Evolutionary conservation across 2,797 vertebrate species (phyloP), one percentile per base, ranked within the genome.

Genomic region (Spea hammondii): DNA sequence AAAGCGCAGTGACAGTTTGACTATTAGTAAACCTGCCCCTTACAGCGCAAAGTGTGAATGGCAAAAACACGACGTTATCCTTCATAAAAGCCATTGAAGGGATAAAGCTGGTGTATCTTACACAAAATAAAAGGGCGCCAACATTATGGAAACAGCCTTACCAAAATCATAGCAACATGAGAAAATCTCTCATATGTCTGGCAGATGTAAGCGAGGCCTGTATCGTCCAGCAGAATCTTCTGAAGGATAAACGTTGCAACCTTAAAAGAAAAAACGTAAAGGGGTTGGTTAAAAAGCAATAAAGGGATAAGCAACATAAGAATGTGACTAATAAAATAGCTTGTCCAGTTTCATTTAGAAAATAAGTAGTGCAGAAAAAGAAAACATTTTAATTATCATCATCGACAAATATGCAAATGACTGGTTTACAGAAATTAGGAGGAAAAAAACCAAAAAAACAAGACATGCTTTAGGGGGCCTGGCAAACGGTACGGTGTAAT

Each of bases 171-270:
- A 78, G 97, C 97, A 77, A 99, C 97, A 2, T 99, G 97, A 76
- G 97, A 99, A 90, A 98, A 99, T 59, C 97, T 93, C 82, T 99
- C 97, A 0, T 99, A 99, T 0, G 97, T 99, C 90, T 99, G 97
- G 85, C 97, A 99, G 84, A 99, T 99, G 47, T 99, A 99, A 9
- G 97, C 96, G 87, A 99, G 89, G 6, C 97, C 97, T 57, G 97
- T 99, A 89, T 99, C 97, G 86, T 99, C 97, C 88, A 99, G 78
- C 53, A 99, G 92, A 73, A 99, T 99, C 91, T 99, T 99, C 91
- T 99, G 97, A 57, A 99, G 91, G 85, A 99, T 99, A 86, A 99
- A 99, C 0, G 97, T 99, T 82, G 97, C 97, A 90, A 99, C 97
- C 97, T 99, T 12, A 4, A 57, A 65, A 53, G 80, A 1, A 53